Percentiles rank a stretch among this genome's conserved stretches.
phyloP scores from a whole-genome alignment of 92 coral and sea anemone genomes.

The Phenganax marumi region DNA sequence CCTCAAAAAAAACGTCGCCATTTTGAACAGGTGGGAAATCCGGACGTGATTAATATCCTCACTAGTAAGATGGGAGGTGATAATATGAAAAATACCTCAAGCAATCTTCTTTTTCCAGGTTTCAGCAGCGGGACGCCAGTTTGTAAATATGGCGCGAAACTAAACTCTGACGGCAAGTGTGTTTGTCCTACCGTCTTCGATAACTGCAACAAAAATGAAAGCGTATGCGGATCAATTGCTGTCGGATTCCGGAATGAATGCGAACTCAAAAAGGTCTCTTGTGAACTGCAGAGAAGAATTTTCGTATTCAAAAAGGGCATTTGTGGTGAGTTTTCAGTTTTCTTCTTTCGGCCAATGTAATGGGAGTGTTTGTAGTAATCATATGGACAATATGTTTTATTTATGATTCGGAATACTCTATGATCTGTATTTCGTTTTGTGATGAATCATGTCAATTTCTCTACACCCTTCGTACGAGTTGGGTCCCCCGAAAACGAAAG shows the following conservation, averaged over 20 bases:
- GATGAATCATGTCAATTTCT: too few species aligned
- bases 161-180: constrained; percentile 5
- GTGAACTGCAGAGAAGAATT: background rate
- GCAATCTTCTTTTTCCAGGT: background rate
- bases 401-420: too few species aligned
- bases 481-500: too few species aligned
- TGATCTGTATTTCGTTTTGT: too few species aligned
- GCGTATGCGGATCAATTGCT: constrained; percentile 4
- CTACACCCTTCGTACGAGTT: too few species aligned
- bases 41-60: too few species aligned
- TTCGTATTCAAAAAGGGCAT: constrained; percentile 11
- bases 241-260: background rate
- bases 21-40: too few species aligned
- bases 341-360: background rate
- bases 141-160: constrained; percentile 4
- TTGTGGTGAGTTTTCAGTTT: constrained; percentile 1
- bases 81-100: background rate
- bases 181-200: background rate
- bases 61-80: background rate
- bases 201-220: background rate
- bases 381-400: too few species aligned
- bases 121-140: background rate
- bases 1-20: too few species aligned
- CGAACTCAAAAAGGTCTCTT: background rate
- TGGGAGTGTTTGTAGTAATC: too few species aligned